These are phyloP conservation scores for Manacus vitellinus DNA, from an alignment of 2,113 vertebrate genomes.

Conservation along the genomic window DNA sequence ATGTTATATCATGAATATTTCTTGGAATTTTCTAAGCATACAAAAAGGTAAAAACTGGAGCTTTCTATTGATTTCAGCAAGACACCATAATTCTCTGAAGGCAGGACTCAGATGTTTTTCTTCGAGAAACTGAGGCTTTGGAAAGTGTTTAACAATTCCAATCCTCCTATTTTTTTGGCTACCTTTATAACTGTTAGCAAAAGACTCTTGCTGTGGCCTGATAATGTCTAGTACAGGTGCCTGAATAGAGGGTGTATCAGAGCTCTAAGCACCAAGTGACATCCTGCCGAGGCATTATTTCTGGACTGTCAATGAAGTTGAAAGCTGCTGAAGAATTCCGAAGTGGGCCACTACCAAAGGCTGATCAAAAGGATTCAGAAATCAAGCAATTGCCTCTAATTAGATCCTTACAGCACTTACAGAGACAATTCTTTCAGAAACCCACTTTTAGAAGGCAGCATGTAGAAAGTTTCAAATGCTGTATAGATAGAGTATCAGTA, in stretches of 20 bases:
- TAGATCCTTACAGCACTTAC: conserved; percentile 38
- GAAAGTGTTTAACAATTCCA: conserved; percentile 42
- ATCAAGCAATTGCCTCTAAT: conserved; percentile 60
- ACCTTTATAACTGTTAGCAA: conserved; percentile 23
- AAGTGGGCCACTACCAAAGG: conserved; percentile 25
- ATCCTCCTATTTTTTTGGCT: neutral
- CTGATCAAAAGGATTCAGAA: conserved; percentile 60
- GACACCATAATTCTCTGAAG: neutral
- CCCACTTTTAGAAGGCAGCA: neutral
- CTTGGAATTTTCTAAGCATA: neutral
- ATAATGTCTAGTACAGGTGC: conserved; percentile 26
- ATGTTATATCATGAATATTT: neutral
- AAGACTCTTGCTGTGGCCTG: conserved; percentile 48
- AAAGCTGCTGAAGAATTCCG: conserved; percentile 45
- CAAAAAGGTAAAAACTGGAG: neutral
- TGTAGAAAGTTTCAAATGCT: conserved; percentile 36
- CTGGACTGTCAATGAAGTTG: conserved; percentile 26
- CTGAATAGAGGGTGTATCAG: conserved; percentile 50
- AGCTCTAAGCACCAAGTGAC: conserved; percentile 34
- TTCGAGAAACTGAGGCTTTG: conserved; percentile 19
- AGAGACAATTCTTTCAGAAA: conserved; percentile 42
- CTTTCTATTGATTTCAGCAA: conserved; percentile 17
- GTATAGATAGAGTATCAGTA: conserved; percentile 25
- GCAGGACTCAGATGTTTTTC: neutral
- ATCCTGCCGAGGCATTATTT: conserved; percentile 39